phyloP scores from a whole-genome alignment of 2,888 invertebrate species.

The Drosophila meridiana region DNA sequence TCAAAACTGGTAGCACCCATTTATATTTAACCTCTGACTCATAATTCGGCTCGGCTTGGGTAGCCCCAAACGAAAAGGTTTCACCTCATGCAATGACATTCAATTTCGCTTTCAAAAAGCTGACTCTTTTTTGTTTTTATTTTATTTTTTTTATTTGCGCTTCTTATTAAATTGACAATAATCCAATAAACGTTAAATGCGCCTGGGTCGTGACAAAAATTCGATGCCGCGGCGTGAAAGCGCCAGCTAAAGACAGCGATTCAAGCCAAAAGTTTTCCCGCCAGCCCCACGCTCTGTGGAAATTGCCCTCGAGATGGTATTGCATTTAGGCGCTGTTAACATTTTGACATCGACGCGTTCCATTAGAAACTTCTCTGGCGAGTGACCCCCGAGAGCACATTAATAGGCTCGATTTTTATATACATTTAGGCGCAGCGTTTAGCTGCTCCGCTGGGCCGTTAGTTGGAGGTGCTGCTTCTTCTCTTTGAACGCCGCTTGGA shows the following conservation, averaged over 20 bases:
- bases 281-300: neutral
- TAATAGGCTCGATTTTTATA: constrained; percentile 66
- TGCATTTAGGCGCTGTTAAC: constrained; percentile 67
- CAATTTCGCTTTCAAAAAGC: constrained; percentile 73
- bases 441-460: constrained; percentile 23
- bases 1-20: constrained; percentile 60
- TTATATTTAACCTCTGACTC: constrained; percentile 66
- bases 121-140: constrained; percentile 15
- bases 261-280: constrained; percentile 21
- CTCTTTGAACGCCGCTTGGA: constrained; percentile 35
- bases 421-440: constrained; percentile 27
- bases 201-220: constrained; percentile 78
- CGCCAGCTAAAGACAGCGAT: constrained; percentile 45
- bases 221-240: constrained; percentile 70
- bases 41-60: constrained; percentile 9
- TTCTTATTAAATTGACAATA: constrained; percentile 75
- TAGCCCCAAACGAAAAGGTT: constrained; percentile 45
- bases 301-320: constrained; percentile 1
- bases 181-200: constrained; percentile 78
- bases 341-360: constrained; percentile 78
- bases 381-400: constrained; percentile 57
- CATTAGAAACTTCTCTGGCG: constrained; percentile 40
- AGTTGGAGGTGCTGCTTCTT: constrained; percentile 22
- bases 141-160: constrained; percentile 24
- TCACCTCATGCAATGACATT: constrained; percentile 43